phyloP scores from a whole-genome alignment of 2,113 vertebrate genomes.

The Myiagra hebetior region DNA sequence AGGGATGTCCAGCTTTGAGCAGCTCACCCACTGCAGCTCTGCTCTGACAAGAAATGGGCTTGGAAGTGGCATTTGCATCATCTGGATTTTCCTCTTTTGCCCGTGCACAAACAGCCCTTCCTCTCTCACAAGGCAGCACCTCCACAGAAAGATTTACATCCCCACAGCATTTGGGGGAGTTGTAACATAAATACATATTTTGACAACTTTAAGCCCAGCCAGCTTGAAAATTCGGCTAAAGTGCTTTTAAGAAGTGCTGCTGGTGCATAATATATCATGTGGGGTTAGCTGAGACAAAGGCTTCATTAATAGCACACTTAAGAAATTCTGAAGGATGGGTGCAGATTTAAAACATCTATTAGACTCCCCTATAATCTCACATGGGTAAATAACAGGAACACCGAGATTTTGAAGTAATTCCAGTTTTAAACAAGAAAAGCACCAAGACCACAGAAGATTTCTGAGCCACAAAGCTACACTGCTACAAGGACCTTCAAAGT shows the following conservation, averaged over 20 bases:
- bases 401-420: not conserved
- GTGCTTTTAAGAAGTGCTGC: constrained; percentile 4
- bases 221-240: not conserved
- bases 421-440: not conserved
- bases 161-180: not conserved
- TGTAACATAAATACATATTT: not conserved
- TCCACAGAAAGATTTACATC: not conserved
- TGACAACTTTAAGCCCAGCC: constrained; percentile 14
- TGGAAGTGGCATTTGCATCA: not conserved
- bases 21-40: not conserved
- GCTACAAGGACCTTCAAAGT: not conserved
- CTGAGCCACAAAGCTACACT: not conserved
- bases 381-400: not conserved
- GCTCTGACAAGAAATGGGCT: not conserved
- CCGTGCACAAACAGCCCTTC: not conserved
- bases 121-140: not conserved
- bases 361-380: not conserved
- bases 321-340: not conserved
- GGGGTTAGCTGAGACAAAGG: constrained; percentile 1
- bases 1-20: not conserved
- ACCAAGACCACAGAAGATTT: not conserved
- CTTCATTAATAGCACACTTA: not conserved
- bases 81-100: not conserved
- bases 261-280: not conserved
- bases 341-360: not conserved